Evolutionary conservation across 2,888 invertebrate species (phyloP), one percentile per base, ranked within the genome.

Genomic region (Spisula subtruncata): DNA sequence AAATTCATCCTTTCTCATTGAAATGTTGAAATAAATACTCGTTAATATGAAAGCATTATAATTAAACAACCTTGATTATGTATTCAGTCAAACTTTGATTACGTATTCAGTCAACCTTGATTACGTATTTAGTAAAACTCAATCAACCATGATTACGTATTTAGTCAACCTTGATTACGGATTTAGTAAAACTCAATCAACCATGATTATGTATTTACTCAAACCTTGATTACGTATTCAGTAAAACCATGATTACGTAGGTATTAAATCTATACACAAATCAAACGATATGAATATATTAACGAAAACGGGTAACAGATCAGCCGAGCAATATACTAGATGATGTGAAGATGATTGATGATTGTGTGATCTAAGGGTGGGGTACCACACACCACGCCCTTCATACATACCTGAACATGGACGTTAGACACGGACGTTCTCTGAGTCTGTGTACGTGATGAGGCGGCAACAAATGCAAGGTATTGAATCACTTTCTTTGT

Each of bases 401-500:
- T 10, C 1, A 88, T 90, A 92, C 92, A 86, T 93, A 94, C 94
- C 93, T 92, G 93, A 54, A 91, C 81, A 66, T 94, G 93, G 41
- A 93, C 82, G 83, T 92, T 93, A 83, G 95, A 94, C 8, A 95
- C 94, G 2, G 96, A 95, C 60, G 93, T 93, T 8, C 96, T 93
- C 85, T 91, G 88, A 18, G 94, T 93, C 85, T 91, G 88, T 20
- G 94, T 93, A 66, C 96, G 94, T 51, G 95, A 93, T 46, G 99
- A 99, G 83, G 99, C 99, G 94, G 99, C 99, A 88, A 99, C 99
- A 97, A 99, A 99, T 80, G 99, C 99, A 97, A 99, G 98, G 97
- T 99, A 99, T 97, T 99, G 99, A 96, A 99, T 99, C 87, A 99
- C 99, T 98, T 99, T 99, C 97, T 99, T 99, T 90, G 99, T 99